Evolutionary conservation across 2,113 vertebrate genomes (phyloP), one percentile per base, ranked within the genome.

Genomic region (Albula glossodonta): DNA sequence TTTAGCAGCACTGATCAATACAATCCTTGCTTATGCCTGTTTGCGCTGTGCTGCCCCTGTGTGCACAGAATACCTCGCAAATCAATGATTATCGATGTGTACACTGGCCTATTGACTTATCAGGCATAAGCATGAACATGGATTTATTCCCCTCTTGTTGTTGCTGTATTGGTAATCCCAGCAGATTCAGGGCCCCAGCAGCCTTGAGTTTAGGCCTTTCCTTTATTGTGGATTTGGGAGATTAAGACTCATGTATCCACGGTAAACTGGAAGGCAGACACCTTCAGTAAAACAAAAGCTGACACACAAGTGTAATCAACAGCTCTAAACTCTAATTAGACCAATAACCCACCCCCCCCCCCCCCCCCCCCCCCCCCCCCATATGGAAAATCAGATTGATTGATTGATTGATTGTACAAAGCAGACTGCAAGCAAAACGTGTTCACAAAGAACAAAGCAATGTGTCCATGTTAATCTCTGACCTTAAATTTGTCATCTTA

Each of bases 281-380:
- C 52, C 57, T 83, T 86, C 90, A 88, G 93, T 66, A 66, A 66
- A 66, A 66, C 22, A 92, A 89, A 90, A 85, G 85, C 31, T 41
- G 31, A 41, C 31, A 41, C 31, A 41, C 56, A 85, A 87, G 85
- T 80, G 81, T 92, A 88, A 94, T 93, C 89, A 90, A 89, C 91
- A 84, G 87, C 89, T 85, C 89, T 80, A 91, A 66, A 91, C 91
- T 91, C 81, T 85, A 93, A 94, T 93, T 91, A 91, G 84, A 91
- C 48, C 90, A 19, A 66, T 22, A 19, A 22, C 60, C 22, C 87
- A 91, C 90, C 89, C 91, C 88, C n/a, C n/a, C n/a, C n/a, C n/a
- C n/a, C n/a, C n/a, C n/a, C n/a, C n/a, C 31, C 31, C 31, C 31
- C 31, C 31, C 31, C 31, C 31, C 31, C 31, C 31, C 31, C 31